These are phyloP conservation scores for Spilosoma lubricipeda DNA, from an alignment of 2,888 invertebrate species.

Conservation along the genomic window DNA sequence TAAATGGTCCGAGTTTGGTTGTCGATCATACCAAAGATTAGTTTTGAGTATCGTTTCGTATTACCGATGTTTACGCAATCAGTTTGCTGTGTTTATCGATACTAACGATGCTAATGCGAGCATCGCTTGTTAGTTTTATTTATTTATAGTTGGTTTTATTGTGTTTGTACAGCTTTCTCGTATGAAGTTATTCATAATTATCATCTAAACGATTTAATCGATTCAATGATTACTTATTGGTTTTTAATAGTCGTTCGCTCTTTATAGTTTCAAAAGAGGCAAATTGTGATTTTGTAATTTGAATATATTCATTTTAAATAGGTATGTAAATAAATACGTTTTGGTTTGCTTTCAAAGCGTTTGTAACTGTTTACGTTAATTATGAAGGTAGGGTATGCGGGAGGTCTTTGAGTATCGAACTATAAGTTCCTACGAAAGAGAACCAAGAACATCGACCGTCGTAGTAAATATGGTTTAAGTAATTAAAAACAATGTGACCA, in stretches of 20 bases:
- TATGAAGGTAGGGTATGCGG: constrained; percentile 10
- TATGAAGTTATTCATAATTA: constrained; percentile 43
- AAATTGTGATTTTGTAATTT: constrained; percentile 36
- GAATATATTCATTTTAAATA: constrained; percentile 31
- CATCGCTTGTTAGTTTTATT: constrained; percentile 52
- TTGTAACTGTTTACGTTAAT: constrained; percentile 26
- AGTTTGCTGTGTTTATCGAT: constrained; percentile 49
- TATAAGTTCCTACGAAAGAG: not conserved
- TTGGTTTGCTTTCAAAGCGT: constrained; percentile 19
- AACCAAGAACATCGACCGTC: not conserved
- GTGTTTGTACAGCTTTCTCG: constrained; percentile 44
- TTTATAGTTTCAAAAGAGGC: constrained; percentile 37
- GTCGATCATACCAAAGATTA: constrained; percentile 51
- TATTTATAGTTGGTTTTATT: constrained; percentile 49
- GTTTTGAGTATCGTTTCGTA: constrained; percentile 39
- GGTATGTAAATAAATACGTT: constrained; percentile 22
- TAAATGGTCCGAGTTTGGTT: constrained; percentile 63
- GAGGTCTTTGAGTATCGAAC: constrained; percentile 7
- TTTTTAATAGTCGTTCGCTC: constrained; percentile 49
- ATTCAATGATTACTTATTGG: constrained; percentile 45
- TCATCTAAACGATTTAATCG: constrained; percentile 41
- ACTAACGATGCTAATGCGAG: constrained; percentile 48
- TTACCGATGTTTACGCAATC: constrained; percentile 48
- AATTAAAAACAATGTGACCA: not conserved
- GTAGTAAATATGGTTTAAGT: not conserved